Conservation (phyloP, 2,797 vertebrate genomes). For the Sphaeramia orbicularis region DNA sequence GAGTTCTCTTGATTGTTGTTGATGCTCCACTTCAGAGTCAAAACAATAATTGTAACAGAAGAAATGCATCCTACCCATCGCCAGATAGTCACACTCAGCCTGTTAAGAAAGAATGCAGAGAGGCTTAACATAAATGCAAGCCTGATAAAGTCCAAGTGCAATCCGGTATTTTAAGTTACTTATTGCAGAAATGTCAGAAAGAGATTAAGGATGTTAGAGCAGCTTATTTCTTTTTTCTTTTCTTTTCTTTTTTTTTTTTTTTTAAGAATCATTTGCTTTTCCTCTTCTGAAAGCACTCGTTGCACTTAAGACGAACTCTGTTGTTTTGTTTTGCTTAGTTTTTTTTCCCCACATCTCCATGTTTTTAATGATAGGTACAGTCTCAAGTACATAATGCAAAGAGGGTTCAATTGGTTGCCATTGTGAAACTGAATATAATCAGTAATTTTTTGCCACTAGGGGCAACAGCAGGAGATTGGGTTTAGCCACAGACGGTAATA, state of each 20-base stretch:
- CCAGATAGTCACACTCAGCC: constrained; percentile 24
- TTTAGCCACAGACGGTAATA: background rate
- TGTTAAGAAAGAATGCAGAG: constrained; percentile 42
- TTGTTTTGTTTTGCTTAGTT: constrained; percentile 2
- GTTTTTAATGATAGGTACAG: constrained; percentile 6
- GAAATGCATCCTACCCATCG: constrained; percentile 2
- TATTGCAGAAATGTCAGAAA: constrained; percentile 63
- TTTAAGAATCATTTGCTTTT: constrained; percentile 22
- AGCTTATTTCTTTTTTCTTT: constrained; percentile 48
- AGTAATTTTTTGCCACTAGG: background rate
- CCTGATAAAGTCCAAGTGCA: constrained; percentile 63
- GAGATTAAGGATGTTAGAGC: constrained; percentile 56
- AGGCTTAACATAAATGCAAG: constrained; percentile 41
- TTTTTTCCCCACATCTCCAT: constrained; percentile 18
- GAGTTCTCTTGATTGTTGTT: constrained; percentile 18
- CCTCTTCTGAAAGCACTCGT: constrained; percentile 13
- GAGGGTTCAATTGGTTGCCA: background rate
- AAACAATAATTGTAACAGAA: constrained; percentile 37
- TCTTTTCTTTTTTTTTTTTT: constrained; percentile 36
- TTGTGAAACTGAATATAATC: background rate
- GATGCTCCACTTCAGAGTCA: constrained; percentile 23
- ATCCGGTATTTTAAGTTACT: constrained; percentile 54
- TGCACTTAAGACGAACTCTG: constrained; percentile 13
- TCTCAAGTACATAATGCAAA: constrained; percentile 5
- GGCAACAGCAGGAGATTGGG: background rate